Percentiles rank a stretch among this genome's conserved stretches.
phyloP scores from a whole-genome alignment of 2,113 vertebrate genomes.

The Crotalus tigris region DNA sequence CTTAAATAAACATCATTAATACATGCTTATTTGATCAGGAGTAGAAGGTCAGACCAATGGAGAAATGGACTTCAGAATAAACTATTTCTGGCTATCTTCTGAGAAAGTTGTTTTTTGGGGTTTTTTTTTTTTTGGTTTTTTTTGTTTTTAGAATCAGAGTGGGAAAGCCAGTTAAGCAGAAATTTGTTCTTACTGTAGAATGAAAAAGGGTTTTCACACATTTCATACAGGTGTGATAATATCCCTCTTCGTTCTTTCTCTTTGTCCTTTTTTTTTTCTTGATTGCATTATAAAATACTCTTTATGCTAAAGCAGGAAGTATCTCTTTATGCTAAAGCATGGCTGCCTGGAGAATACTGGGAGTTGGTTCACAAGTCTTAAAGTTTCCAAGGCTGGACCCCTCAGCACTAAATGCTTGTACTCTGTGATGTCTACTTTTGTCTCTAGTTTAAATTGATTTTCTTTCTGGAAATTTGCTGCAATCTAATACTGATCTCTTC shows the following conservation, averaged over 20 bases:
- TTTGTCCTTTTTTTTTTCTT: neutral
- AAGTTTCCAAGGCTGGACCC: neutral
- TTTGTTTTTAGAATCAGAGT: neutral
- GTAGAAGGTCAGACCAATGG: neutral
- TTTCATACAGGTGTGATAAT: neutral
- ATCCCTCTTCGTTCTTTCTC: neutral
- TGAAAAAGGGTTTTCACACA: neutral
- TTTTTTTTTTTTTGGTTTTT: neutral
- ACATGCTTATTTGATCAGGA: neutral
- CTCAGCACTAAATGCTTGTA: neutral
- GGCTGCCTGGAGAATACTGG: neutral
- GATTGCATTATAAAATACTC: neutral
- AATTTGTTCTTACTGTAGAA: neutral
- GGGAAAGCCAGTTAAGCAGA: neutral
- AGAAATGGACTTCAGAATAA: neutral
- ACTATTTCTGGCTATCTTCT: neutral
- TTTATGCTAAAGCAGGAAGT: neutral
- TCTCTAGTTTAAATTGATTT: neutral
- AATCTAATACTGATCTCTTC: neutral
- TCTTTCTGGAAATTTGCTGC: neutral
- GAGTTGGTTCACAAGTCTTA: neutral
- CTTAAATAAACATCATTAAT: neutral
- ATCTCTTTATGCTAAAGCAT: neutral
- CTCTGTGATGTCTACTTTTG: neutral
- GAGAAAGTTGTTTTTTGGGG: neutral